Conservation (phyloP, 2,888 invertebrate genomes). For the Sussaba pulchella region DNA sequence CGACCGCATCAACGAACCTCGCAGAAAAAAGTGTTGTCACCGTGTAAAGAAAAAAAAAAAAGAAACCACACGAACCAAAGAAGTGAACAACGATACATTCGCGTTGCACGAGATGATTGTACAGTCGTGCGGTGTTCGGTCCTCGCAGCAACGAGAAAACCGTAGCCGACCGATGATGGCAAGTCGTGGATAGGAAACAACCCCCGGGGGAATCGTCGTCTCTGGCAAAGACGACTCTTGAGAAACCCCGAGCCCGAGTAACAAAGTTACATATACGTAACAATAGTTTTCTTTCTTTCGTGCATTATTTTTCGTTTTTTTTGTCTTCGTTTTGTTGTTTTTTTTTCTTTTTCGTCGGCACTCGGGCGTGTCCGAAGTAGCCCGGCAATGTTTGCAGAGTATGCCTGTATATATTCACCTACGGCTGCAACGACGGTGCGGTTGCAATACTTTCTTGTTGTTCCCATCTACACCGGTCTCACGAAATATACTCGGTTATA, state of each 20-base stretch:
- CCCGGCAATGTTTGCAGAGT: too few relatives aligned
- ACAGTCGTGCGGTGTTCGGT: constrained; percentile 11
- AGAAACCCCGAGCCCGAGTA: constrained; percentile 58
- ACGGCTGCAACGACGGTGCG: neutral
- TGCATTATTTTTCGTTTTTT: constrained; percentile 11
- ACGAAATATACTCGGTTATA: constrained; percentile 43
- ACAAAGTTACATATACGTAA: constrained; percentile 42
- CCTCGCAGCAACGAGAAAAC: constrained; percentile 19
- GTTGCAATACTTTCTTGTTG: constrained; percentile 41
- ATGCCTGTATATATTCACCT: constrained; percentile 3
- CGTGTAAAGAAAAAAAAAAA: too few relatives aligned
- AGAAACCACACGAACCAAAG: too few relatives aligned
- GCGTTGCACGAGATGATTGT: too few relatives aligned
- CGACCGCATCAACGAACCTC: neutral
- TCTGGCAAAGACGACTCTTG: constrained; percentile 46
- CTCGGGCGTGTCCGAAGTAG: constrained; percentile 24
- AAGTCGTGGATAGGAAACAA: constrained; percentile 75
- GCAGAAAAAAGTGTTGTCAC: constrained; percentile 42
- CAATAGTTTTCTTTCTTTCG: constrained; percentile 47
- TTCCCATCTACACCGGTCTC: constrained; percentile 21
- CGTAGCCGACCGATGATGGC: constrained; percentile 73
- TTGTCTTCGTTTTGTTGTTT: constrained; percentile 41
- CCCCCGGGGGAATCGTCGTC: constrained; percentile 77
- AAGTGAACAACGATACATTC: too few relatives aligned
- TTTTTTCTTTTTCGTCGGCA: constrained; percentile 6